Evolutionary conservation across 2,797 vertebrate genomes (phyloP), one percentile per base, ranked within the genome.

Genomic region (Sebastes taczanowskii): DNA sequence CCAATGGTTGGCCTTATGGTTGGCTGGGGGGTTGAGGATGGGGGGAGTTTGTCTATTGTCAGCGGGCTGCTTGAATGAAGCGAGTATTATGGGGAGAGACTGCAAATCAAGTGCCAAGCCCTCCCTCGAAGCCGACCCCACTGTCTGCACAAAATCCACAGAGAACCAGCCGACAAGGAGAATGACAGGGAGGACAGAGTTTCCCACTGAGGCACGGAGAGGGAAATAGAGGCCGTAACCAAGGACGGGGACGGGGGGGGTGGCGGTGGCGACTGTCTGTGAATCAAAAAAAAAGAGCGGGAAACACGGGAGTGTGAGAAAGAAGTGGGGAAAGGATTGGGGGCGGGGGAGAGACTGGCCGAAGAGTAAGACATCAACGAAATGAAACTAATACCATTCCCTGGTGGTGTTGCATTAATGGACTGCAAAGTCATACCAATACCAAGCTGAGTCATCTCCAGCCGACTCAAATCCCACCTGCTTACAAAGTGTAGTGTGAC

Each of bases 61-160:
- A 85, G 23, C 5, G 11, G 77, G 71, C 71, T 68, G 67, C 70
- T 83, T 89, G 86, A 92, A 92, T 89, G 84, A 88, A 89, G 77
- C 58, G 38, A 87, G 84, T 23, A 88, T 86, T 88, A 88, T 89
- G 85, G 81, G 79, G 72, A 77, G 69, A 82, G 89, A 93, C 90
- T 89, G 81, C 91, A 93, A 93, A 92, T 92, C 90, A 93, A 92
- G 88, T 78, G 49, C 80, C 78, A 78, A 91, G 81, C 83, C 86
- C 85, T 84, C 90, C 90, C 88, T 88, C 82, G 87, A 86, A 85
- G 87, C 76, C 22, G 34, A 84, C 63, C 83, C 76, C 86, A 72
- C 81, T 81, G 90, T 88, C 87, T 82, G 84, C 13, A 71, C 66
- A 82, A 88, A 90, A 81, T 84, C 85, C 88, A 92, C 86, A 90